Conservation (phyloP, 2,113 vertebrate species). For the Crotophaga sulcirostris region DNA sequence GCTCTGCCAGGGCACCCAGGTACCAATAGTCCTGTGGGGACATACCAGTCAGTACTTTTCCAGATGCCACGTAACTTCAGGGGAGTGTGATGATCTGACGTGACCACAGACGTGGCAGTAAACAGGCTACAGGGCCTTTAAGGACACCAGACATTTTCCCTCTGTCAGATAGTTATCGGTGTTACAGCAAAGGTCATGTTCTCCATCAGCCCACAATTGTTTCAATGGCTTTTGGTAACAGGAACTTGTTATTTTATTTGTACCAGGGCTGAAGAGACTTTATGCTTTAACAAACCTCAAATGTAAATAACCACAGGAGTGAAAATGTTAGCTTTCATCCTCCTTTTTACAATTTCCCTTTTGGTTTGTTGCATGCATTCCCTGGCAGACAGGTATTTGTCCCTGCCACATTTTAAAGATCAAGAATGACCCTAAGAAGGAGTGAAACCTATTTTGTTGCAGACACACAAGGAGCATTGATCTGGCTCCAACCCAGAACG, state of each 20-base stretch:
- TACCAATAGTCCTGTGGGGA: fast-evolving
- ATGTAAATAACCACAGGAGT: neutral
- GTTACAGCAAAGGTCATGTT: neutral
- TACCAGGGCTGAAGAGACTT: neutral
- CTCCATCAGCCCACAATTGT: neutral
- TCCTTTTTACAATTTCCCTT: neutral
- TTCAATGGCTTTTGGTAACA: neutral
- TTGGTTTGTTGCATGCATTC: neutral
- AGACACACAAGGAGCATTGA: neutral
- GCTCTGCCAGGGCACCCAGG: neutral
- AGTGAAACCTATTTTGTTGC: neutral
- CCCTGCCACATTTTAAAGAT: neutral
- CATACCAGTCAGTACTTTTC: neutral
- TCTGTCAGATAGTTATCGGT: neutral
- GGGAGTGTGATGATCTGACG: neutral
- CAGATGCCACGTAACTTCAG: neutral
- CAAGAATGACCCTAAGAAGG: neutral
- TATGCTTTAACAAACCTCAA: neutral
- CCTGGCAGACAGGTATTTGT: neutral
- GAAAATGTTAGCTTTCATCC: neutral
- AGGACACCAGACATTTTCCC: neutral
- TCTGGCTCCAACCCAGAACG: neutral
- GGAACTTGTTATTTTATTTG: neutral
- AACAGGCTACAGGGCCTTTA: neutral
- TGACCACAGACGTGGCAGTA: neutral